A percentile compares a stretch with the other conserved stretches of the same genome.
These are phyloP conservation scores for Sebastes nivosus DNA, from an alignment of 2,797 vertebrate species.

Conservation along the genomic window DNA sequence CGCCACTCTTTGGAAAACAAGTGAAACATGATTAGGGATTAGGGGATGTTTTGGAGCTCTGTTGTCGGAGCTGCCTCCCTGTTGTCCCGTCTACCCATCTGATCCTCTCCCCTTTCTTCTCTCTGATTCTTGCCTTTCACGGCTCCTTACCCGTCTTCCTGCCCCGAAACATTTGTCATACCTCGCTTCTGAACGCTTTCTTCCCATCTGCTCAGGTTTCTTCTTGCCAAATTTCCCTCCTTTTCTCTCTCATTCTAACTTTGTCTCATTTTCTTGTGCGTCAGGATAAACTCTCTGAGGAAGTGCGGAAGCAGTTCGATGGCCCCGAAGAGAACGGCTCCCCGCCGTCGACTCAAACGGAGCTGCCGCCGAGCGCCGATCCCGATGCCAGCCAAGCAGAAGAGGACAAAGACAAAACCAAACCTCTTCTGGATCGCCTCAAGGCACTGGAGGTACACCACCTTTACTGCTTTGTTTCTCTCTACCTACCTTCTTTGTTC, in stretches of 20 bases:
- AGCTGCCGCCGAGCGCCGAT: conserved; percentile 26
- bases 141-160: background rate
- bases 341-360: conserved; percentile 55
- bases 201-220: conserved; percentile 53
- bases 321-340: conserved; percentile 61
- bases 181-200: conserved; percentile 13
- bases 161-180: conserved; percentile 23
- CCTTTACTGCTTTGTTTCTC: background rate
- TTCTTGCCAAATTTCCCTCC: conserved; percentile 14
- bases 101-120: conserved; percentile 26
- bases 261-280: conserved; percentile 25
- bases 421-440: conserved; percentile 86
- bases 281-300: conserved; percentile 89
- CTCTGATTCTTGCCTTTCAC: conserved; percentile 39
- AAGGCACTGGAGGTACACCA: conserved; percentile 88
- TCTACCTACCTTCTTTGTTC: background rate
- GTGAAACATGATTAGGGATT: conserved; percentile 73
- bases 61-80: conserved; percentile 45
- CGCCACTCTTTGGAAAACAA: conserved; percentile 58
- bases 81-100: conserved; percentile 53
- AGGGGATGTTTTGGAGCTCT: conserved; percentile 60
- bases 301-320: conserved; percentile 81
- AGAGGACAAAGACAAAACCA: conserved; percentile 84
- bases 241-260: conserved; percentile 15
- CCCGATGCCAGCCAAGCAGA: conserved; percentile 77